phyloP scores from a whole-genome alignment of 2,888 invertebrate species.

The Isotomurus palustris region DNA sequence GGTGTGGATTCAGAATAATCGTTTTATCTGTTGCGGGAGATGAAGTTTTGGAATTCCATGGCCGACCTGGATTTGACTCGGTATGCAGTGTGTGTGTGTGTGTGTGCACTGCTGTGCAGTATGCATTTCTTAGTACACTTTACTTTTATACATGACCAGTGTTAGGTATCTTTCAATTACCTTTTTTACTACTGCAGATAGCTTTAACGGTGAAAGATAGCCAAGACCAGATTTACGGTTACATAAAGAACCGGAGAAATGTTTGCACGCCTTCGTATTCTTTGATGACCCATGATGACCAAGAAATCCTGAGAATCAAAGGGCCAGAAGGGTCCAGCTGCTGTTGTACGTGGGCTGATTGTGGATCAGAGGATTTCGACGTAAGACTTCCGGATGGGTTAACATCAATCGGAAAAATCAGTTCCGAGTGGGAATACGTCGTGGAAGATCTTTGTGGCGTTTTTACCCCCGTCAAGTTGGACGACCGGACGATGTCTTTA shows the following conservation, averaged over 20 bases:
- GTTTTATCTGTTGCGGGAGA: constrained; percentile 21
- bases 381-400: constrained; percentile 25
- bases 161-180: no score
- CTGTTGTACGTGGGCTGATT: constrained; percentile 33
- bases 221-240: not conserved
- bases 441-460: constrained; percentile 54
- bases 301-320: constrained; percentile 31
- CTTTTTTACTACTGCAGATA: no score
- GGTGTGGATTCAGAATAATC: constrained; percentile 23
- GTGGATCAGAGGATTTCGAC: constrained; percentile 30
- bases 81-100: constrained; percentile 8
- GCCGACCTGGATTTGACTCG: constrained; percentile 29
- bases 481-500: constrained; percentile 54
- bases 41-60: constrained; percentile 27
- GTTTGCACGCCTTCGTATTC: constrained; percentile 30
- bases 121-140: no score
- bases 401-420: constrained; percentile 50
- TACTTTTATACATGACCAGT: no score
- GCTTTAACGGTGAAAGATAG: not conserved
- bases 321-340: constrained; percentile 37
- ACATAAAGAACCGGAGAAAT: not conserved
- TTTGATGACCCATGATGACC: constrained; percentile 24
- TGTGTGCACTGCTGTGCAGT: no score
- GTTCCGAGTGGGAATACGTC: constrained; percentile 53
- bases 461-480: constrained; percentile 54